Evolutionary conservation across 2,797 vertebrate species (phyloP).

Genomic region (Rhynchotus rufescens): DNA sequence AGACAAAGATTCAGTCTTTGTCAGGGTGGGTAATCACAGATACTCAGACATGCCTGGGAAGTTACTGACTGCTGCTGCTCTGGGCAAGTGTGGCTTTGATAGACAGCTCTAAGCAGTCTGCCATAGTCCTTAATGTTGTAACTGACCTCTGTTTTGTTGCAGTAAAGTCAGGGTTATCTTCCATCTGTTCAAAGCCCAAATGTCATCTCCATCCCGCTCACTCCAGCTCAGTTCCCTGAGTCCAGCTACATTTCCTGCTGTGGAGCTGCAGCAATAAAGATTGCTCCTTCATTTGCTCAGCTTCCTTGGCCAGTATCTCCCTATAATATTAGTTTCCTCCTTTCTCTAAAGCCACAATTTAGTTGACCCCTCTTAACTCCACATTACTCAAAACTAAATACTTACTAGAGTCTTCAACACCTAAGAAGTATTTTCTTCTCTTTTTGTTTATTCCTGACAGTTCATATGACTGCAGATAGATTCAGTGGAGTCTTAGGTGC

Average conservation of each 20-base stretch:
- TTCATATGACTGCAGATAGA: background rate
- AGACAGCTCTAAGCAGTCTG: background rate
- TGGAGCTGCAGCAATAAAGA: background rate
- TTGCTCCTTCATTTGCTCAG: background rate
- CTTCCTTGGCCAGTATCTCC: background rate
- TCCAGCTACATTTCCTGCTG: background rate
- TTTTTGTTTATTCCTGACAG: background rate
- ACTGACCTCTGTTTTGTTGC: background rate
- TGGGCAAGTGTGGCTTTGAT: background rate
- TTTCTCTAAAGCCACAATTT: background rate
- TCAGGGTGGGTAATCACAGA: background rate
- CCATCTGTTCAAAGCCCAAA: background rate
- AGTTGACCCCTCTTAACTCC: background rate
- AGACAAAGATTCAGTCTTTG: background rate
- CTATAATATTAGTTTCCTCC: background rate
- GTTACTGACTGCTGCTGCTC: background rate
- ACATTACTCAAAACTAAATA: background rate
- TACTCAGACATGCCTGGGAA: background rate
- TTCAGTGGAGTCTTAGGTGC: background rate
- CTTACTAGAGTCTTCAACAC: background rate
- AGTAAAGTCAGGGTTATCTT: background rate
- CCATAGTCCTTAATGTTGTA: background rate
- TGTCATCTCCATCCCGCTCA: background rate
- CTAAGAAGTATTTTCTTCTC: background rate
- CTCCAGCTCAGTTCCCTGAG: background rate